These are phyloP conservation scores for Apamea crenata DNA, from an alignment of 2,888 invertebrate species.

Conservation along the genomic window DNA sequence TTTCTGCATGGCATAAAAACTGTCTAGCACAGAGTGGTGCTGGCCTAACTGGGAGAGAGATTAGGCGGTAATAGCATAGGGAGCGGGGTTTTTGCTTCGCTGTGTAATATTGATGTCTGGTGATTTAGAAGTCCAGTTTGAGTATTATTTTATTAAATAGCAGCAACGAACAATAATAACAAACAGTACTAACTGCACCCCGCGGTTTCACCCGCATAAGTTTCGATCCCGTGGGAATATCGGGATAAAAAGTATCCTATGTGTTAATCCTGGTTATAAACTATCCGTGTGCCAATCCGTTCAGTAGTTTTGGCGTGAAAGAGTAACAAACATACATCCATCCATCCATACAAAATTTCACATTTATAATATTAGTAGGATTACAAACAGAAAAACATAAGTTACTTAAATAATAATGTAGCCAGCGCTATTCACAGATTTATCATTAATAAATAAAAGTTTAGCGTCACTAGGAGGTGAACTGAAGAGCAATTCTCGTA, in stretches of 20 bases:
- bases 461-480: neutral
- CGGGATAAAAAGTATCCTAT: too few relatives aligned
- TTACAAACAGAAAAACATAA: too few relatives aligned
- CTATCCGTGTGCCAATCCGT: too few relatives aligned
- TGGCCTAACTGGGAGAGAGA: constrained; percentile 13
- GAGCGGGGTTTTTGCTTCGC: neutral
- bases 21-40: constrained; percentile 18
- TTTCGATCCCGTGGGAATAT: too few relatives aligned
- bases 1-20: constrained; percentile 25
- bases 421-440: neutral
- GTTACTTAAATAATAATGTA: neutral
- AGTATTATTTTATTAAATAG: neutral
- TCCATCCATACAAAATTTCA: too few relatives aligned
- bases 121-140: neutral
- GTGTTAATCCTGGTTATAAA: too few relatives aligned
- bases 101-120: neutral
- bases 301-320: too few relatives aligned
- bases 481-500: neutral
- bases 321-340: too few relatives aligned
- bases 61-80: neutral
- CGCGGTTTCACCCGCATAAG: too few relatives aligned
- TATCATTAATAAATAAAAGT: neutral
- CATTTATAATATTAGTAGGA: too few relatives aligned
- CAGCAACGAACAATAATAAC: too few relatives aligned
- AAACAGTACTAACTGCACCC: too few relatives aligned